Evolutionary conservation across 2,113 vertebrate species (phyloP).

Genomic region (Danionella cerebrum): DNA sequence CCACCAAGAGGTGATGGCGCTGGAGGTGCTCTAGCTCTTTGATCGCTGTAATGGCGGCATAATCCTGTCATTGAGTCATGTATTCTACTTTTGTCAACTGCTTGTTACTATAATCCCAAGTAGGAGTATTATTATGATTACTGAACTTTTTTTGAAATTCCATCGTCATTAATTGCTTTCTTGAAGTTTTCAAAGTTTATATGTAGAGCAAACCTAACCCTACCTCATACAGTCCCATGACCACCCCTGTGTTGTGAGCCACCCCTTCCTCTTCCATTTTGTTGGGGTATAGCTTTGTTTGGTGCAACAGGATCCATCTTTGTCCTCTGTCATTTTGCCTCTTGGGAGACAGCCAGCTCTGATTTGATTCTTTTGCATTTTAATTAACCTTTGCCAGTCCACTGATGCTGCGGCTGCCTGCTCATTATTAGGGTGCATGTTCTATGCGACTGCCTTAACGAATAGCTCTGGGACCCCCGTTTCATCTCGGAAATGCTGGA

Average conservation of each 20-base stretch:
- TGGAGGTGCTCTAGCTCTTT: too few species aligned
- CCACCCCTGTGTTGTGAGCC: too few species aligned
- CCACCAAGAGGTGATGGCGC: too few species aligned
- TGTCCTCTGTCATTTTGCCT: neutral
- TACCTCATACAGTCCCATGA: too few species aligned
- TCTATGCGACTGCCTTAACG: constrained; percentile 5
- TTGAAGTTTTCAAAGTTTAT: too few species aligned
- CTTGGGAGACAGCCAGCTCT: neutral
- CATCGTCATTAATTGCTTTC: too few species aligned
- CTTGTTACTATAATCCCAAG: too few species aligned
- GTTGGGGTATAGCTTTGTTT: neutral
- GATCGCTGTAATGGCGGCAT: too few species aligned
- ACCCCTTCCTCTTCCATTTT: neutral
- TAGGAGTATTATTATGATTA: too few species aligned
- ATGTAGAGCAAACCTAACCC: too few species aligned
- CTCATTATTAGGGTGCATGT: constrained; percentile 16
- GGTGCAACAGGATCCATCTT: neutral
- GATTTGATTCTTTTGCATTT: constrained; percentile 19
- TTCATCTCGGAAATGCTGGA: constrained; percentile 6
- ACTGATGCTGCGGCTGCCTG: constrained; percentile 12
- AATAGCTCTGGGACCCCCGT: constrained; percentile 24
- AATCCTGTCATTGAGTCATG: neutral
- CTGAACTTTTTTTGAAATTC: too few species aligned
- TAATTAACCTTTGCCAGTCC: constrained; percentile 34
- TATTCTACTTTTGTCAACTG: too few species aligned